Percentiles rank a stretch among this genome's conserved stretches.
Conservation (phyloP, 1,140 invertebrate genomes). For the Sitobion miscanthi region DNA sequence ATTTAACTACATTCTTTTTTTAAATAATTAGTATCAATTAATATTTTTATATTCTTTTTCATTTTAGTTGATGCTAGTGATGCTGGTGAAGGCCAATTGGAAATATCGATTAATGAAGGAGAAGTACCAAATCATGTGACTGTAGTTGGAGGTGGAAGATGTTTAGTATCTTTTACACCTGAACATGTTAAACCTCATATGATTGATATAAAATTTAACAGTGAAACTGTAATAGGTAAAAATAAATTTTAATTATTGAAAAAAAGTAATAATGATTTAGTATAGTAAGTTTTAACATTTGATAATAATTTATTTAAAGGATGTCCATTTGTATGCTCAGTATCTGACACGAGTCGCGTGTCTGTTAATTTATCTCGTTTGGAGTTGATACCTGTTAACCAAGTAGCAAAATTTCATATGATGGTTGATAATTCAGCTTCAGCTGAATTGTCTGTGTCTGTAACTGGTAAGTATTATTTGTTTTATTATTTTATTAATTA, state of each 20-base stretch:
- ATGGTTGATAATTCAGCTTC: slow-evolving; percentile 75
- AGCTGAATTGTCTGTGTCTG: slow-evolving; percentile 86
- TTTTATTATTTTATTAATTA: slow-evolving; percentile 1
- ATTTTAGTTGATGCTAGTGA: slow-evolving; percentile 90
- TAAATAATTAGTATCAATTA: not conserved
- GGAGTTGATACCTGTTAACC: slow-evolving; percentile 87
- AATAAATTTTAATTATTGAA: not conserved
- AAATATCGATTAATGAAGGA: slow-evolving; percentile 97
- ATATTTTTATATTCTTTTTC: slow-evolving; percentile 7
- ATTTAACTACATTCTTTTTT: not conserved
- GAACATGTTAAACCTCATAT: slow-evolving; percentile 88
- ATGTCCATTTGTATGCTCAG: slow-evolving; percentile 86
- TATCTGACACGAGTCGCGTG: slow-evolving; percentile 80
- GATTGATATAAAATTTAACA: slow-evolving; percentile 98
- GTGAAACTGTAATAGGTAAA: slow-evolving; percentile 83
- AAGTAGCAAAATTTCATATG: slow-evolving; percentile 87
- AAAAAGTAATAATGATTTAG: not conserved
- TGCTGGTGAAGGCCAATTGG: slow-evolving; percentile 94
- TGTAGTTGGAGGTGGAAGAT: slow-evolving; percentile 91
- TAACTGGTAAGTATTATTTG: slow-evolving; percentile 68
- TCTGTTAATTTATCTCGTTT: slow-evolving; percentile 78
- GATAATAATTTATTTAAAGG: slow-evolving; percentile 63
- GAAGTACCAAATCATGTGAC: slow-evolving; percentile 98
- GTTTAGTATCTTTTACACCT: slow-evolving; percentile 94
- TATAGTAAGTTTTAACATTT: not conserved